These are phyloP conservation scores for Eupithecia vulgata DNA, from an alignment of 2,888 invertebrate genomes.

Conservation along the genomic window DNA sequence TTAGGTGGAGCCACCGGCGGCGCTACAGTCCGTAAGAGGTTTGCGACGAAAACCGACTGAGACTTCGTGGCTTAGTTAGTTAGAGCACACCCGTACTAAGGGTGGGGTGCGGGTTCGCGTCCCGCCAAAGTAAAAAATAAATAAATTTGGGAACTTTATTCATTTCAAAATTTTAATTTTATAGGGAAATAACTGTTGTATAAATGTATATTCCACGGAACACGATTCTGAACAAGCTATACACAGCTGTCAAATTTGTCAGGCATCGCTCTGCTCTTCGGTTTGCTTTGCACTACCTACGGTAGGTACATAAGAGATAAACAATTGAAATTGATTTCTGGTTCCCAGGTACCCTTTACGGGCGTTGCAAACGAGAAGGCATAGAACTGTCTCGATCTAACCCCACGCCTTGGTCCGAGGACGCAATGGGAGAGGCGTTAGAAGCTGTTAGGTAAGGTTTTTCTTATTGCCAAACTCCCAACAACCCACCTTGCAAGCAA, in stretches of 20 bases:
- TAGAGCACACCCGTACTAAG: too few species aligned
- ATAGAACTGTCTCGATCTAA: conserved; percentile 94
- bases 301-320: not conserved
- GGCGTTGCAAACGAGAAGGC: conserved; percentile 94
- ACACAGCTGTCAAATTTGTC: not conserved
- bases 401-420: conserved; percentile 97
- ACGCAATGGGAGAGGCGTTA: conserved; percentile 95
- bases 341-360: conserved; percentile 89
- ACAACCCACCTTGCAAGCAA: too few species aligned
- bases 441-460: conserved; percentile 90
- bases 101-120: too few species aligned
- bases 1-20: too few species aligned
- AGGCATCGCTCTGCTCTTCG: not conserved
- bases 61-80: too few species aligned
- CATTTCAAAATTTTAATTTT: too few species aligned
- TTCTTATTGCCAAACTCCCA: not conserved
- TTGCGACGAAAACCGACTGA: too few species aligned
- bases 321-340: not conserved
- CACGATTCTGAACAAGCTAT: not conserved
- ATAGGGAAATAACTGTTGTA: too few species aligned
- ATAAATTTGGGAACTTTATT: too few species aligned
- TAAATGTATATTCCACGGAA: not conserved
- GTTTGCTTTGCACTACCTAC: not conserved
- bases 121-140: too few species aligned
- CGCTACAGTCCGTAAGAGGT: too few species aligned